A percentile compares a stretch with the other conserved stretches of the same genome.
phyloP scores from a whole-genome alignment of 2,888 invertebrate genomes.

The Drosophila meridiana region DNA sequence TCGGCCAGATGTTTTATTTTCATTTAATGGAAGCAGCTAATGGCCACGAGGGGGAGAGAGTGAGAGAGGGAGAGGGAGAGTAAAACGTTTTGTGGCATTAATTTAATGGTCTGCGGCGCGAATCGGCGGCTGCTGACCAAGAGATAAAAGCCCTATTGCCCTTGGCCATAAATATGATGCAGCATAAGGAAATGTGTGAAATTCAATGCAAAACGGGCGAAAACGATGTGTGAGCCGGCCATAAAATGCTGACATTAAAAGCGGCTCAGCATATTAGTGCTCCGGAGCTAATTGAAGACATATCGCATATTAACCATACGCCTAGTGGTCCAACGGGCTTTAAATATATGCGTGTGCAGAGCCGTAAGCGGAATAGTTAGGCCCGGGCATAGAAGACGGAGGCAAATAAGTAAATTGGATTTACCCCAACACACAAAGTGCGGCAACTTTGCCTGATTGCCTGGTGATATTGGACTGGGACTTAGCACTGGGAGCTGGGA shows the following conservation, averaged over 20 bases:
- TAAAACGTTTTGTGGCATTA: conserved; percentile 48
- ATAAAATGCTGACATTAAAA: conserved; percentile 68
- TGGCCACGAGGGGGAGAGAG: conserved; percentile 31
- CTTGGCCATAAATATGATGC: conserved; percentile 59
- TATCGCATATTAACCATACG: conserved; percentile 56
- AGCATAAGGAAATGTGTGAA: conserved; percentile 42
- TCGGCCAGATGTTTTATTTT: conserved; percentile 51
- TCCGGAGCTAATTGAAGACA: conserved; percentile 62
- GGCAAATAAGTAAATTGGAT: conserved; percentile 76
- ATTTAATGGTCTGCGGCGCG: conserved; percentile 57
- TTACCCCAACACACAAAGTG: conserved; percentile 46
- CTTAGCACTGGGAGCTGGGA: conserved; percentile 36
- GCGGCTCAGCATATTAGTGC: conserved; percentile 36
- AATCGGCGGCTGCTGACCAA: conserved; percentile 49
- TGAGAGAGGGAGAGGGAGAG: conserved; percentile 6
- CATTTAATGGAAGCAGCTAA: conserved; percentile 63
- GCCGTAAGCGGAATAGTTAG: conserved; percentile 3
- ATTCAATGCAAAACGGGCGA: conserved; percentile 54
- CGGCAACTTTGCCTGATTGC: conserved; percentile 77
- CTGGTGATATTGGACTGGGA: conserved; percentile 65
- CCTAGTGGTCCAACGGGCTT: conserved; percentile 33
- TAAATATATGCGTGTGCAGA: conserved; percentile 25
- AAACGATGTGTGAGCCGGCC: conserved; percentile 55
- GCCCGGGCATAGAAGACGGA: conserved; percentile 1
- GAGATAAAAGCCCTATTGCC: conserved; percentile 57